Evolutionary conservation across 2,888 invertebrate genomes (phyloP).

Genomic region (Baccha elongata): DNA sequence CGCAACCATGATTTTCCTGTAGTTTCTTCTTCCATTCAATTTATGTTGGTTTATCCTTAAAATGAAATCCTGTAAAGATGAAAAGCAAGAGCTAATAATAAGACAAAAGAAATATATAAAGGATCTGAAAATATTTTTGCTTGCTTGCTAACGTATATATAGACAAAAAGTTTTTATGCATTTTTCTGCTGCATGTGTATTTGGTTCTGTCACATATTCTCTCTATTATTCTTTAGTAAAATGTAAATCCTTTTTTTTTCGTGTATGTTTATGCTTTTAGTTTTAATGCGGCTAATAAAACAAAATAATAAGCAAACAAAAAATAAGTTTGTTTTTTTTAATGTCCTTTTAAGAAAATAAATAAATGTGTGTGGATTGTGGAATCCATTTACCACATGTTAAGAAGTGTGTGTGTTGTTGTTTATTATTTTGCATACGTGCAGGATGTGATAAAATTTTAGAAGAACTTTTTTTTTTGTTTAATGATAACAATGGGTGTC

Average conservation of each 20-base stretch:
- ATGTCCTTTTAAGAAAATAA: slow-evolving; percentile 18
- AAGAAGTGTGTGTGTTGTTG: no score
- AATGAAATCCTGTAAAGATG: slow-evolving; percentile 68
- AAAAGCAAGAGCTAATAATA: slow-evolving; percentile 64
- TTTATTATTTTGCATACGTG: neutral
- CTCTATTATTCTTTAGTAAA: slow-evolving; percentile 40
- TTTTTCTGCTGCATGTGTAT: slow-evolving; percentile 45
- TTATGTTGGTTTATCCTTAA: slow-evolving; percentile 68
- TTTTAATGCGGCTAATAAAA: slow-evolving; percentile 70
- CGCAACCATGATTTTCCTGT: neutral
- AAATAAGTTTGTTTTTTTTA: slow-evolving; percentile 3
- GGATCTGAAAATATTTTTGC: slow-evolving; percentile 65
- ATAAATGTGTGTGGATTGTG: slow-evolving; percentile 21
- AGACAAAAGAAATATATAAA: slow-evolving; percentile 66
- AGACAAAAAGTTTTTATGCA: slow-evolving; percentile 47
- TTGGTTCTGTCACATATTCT: slow-evolving; percentile 13
- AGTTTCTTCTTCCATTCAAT: slow-evolving; percentile 56
- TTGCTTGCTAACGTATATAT: slow-evolving; percentile 16
- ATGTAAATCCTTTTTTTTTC: slow-evolving; percentile 24
- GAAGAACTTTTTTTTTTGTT: neutral
- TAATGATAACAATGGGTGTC: slow-evolving; percentile 8
- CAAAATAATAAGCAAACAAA: slow-evolving; percentile 54
- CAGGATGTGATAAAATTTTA: neutral
- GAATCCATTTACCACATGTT: neutral
- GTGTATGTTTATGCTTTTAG: slow-evolving; percentile 51